A percentile compares a stretch with the other conserved stretches of the same genome.
phyloP scores from a whole-genome alignment of 2,888 invertebrate genomes.

The Andrena fulva region DNA sequence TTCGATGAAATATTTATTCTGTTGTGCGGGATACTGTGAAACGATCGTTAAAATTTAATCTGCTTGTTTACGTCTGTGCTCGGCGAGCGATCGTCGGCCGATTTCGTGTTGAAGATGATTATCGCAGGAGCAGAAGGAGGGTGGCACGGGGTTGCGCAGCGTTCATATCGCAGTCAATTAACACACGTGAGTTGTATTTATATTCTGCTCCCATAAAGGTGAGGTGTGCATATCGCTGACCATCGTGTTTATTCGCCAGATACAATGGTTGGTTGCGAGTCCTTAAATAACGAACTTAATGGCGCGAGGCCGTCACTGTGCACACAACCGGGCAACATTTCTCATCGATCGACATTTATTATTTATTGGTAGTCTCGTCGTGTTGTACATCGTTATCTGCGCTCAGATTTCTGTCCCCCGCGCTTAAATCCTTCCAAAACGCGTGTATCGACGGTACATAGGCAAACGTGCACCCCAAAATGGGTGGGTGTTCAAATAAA shows the following conservation, averaged over 20 bases:
- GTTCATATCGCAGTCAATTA: slow-evolving; percentile 8
- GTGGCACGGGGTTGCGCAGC: not conserved
- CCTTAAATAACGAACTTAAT: slow-evolving; percentile 40
- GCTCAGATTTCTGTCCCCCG: slow-evolving; percentile 9
- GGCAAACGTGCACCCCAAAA: not conserved
- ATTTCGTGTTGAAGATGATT: slow-evolving; percentile 8
- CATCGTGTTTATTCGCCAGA: slow-evolving; percentile 33
- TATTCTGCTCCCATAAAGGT: slow-evolving; percentile 42
- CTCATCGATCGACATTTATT: slow-evolving; percentile 48
- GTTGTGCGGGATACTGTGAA: not conserved
- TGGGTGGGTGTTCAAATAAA: no score
- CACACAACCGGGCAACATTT: slow-evolving; percentile 12
- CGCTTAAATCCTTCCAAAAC: not conserved
- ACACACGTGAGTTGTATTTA: slow-evolving; percentile 53
- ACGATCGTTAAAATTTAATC: not conserved
- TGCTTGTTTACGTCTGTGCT: slow-evolving; percentile 12
- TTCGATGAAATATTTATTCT: slow-evolving; percentile 39
- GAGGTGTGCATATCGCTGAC: slow-evolving; percentile 40
- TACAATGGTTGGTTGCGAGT: not conserved
- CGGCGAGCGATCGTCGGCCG: not conserved
- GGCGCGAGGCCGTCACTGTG: slow-evolving; percentile 42
- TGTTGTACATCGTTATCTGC: slow-evolving; percentile 38
- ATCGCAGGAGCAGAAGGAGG: slow-evolving; percentile 1
- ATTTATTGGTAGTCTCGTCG: slow-evolving; percentile 39
- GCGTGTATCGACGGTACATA: not conserved